Conservation (phyloP, 2,888 invertebrate genomes). For the Xestia rhomboidea region DNA sequence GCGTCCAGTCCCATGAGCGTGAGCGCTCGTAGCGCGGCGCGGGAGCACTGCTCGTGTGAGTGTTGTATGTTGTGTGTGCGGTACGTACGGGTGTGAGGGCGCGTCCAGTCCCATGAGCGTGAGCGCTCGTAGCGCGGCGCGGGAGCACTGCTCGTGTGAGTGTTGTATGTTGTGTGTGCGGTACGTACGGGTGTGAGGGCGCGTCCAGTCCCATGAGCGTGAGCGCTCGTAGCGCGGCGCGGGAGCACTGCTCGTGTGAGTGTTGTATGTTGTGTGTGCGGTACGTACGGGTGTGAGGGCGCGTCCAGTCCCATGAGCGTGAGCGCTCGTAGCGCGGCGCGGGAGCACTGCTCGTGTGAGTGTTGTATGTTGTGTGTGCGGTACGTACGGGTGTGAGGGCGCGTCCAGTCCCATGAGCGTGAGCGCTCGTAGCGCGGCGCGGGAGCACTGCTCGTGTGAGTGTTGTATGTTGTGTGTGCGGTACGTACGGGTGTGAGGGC, state of each 20-base stretch:
- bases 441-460: constrained; percentile 7
- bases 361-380: neutral
- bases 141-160: neutral
- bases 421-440: constrained; percentile 4
- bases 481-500: constrained; percentile 9
- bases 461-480: neutral
- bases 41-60: neutral
- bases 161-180: too few relatives aligned
- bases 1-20: neutral
- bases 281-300: constrained; percentile 5
- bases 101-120: constrained; percentile 1
- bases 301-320: neutral
- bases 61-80: neutral
- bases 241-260: neutral
- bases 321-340: neutral
- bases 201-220: too few relatives aligned
- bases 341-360: neutral
- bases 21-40: neutral
- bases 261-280: neutral
- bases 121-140: neutral
- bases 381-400: constrained; percentile 5
- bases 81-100: constrained; percentile 13
- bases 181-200: too few relatives aligned
- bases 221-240: neutral
- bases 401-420: constrained; percentile 8